Evolutionary conservation across 2,888 invertebrate species (phyloP).

Genomic region (Lymantria monacha): DNA sequence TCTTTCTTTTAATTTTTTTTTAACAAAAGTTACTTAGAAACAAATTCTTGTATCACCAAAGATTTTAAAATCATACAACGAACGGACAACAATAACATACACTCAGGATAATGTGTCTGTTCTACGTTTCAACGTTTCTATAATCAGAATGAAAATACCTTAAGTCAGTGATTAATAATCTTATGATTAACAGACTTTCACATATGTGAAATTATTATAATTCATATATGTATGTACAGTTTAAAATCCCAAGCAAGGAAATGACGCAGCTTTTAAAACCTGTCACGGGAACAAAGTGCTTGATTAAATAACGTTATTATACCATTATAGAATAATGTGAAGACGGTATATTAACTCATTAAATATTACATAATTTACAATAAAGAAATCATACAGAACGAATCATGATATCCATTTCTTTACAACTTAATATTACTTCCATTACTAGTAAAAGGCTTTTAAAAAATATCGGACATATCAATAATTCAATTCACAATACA

Average conservation of each 20-base stretch:
- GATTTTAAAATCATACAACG: too few species aligned
- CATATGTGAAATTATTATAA: background rate
- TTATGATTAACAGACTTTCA: background rate
- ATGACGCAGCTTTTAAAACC: background rate
- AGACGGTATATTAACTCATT: background rate
- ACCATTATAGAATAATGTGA: background rate
- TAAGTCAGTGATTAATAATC: background rate
- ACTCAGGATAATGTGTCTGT: too few species aligned
- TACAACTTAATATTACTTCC: constrained; percentile 8
- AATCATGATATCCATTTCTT: constrained; percentile 9
- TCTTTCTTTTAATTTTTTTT: too few species aligned
- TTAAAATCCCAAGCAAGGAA: background rate
- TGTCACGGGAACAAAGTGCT: background rate
- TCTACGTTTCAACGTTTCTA: too few species aligned
- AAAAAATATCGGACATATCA: background rate
- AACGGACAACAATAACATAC: too few species aligned
- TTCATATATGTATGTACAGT: background rate
- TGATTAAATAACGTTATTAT: background rate
- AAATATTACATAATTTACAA: background rate
- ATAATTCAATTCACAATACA: constrained; percentile 5
- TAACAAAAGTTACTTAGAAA: too few species aligned
- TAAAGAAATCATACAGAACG: background rate
- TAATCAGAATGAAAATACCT: too few species aligned
- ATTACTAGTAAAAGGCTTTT: constrained; percentile 9
- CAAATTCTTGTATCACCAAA: too few species aligned